Conservation (phyloP, 2,888 invertebrate species). For the Chouioia cunea region DNA sequence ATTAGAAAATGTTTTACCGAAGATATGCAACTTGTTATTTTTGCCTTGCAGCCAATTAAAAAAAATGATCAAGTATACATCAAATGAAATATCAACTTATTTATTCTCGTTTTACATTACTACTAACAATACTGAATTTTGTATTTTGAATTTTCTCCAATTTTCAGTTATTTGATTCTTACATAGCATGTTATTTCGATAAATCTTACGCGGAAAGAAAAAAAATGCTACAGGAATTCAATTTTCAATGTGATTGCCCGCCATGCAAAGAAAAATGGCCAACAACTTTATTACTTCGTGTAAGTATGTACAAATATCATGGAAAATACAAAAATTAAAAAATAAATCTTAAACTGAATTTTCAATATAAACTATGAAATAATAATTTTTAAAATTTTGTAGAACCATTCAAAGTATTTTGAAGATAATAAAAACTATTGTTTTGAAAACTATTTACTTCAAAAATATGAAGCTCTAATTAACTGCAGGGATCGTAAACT, state of each 20-base stretch:
- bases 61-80: too few species aligned
- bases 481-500: too few species aligned
- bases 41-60: not conserved
- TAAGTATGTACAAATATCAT: not conserved
- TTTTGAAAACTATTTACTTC: too few species aligned
- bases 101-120: not conserved
- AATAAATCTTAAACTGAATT: too few species aligned
- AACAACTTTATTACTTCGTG: not conserved
- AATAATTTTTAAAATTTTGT: not conserved
- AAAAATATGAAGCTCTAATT: too few species aligned
- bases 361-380: not conserved
- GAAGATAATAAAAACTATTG: too few species aligned
- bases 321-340: not conserved
- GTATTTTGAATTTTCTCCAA: too few species aligned
- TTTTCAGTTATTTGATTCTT: constrained; percentile 9
- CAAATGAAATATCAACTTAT: not conserved
- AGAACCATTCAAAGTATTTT: too few species aligned
- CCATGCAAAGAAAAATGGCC: constrained; percentile 21
- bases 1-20: constrained; percentile 19
- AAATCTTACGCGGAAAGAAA: not conserved
- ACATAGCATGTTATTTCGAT: constrained; percentile 1
- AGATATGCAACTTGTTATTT: constrained; percentile 10
- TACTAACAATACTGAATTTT: too few species aligned
- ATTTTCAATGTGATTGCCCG: constrained; percentile 8
- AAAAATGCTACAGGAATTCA: not conserved